Percentiles rank a stretch among this genome's conserved stretches.
Evolutionary conservation across 2,113 vertebrate genomes (phyloP).

Genomic region (Todiramphus saurophagus): DNA sequence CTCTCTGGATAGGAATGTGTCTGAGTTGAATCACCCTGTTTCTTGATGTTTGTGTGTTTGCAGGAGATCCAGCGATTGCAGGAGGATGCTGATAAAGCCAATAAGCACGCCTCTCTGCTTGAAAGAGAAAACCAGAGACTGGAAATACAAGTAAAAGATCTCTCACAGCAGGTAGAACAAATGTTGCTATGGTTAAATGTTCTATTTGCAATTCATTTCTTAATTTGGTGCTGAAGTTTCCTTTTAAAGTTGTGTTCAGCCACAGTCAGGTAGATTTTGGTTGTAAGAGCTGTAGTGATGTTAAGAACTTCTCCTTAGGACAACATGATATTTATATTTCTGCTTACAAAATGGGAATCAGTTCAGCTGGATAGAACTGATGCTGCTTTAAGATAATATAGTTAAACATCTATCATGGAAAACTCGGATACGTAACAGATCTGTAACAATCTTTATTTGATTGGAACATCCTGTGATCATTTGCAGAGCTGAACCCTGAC

Average conservation of each 20-base stretch:
- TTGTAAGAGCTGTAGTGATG: not conserved
- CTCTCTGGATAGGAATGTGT: not conserved
- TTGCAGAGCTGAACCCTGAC: not conserved
- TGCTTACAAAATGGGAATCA: not conserved
- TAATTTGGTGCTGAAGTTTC: not conserved
- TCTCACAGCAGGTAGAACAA: conserved; percentile 86
- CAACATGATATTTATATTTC: not conserved
- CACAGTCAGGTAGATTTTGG: not conserved
- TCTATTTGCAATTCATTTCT: not conserved
- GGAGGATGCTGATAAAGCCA: conserved; percentile 88
- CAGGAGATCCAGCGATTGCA: conserved; percentile 93
- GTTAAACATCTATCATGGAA: not conserved
- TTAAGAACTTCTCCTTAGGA: not conserved
- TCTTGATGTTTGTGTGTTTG: not conserved
- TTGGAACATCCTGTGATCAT: not conserved
- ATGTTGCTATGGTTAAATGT: not conserved
- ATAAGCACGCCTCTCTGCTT: conserved; percentile 86
- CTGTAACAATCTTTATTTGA: not conserved
- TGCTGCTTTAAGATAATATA: not conserved
- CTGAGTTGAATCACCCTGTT: not conserved
- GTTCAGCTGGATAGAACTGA: not conserved
- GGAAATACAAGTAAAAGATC: conserved; percentile 88
- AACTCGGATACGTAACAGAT: not conserved
- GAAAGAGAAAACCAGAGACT: conserved; percentile 89
- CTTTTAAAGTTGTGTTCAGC: not conserved